Evolutionary conservation across 2,797 vertebrate species (phyloP), one percentile per base, ranked within the genome.

Genomic region (Centroberyx gerrardi): DNA sequence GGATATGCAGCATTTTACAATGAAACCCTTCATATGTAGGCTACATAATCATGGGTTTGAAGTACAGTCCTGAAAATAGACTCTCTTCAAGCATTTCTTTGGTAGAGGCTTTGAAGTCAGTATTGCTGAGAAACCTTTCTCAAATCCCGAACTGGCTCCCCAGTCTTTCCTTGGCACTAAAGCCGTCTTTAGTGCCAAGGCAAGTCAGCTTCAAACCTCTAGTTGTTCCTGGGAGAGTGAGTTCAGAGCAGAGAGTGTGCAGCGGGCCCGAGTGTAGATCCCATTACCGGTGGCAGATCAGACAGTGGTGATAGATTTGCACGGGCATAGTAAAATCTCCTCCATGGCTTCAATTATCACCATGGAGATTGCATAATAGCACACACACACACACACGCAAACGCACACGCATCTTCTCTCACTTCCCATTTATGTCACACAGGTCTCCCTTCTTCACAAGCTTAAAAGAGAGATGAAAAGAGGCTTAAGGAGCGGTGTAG

Each of bases 291-390:
- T 4, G 62, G 48, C 62, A 61, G 76, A 67, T 82, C 69, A 48
- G 63, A 62, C 81, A 12, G 54, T 53, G 1, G 78, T 72, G 82
- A 86, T 74, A 33, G 72, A 83, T 73, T 63, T 56, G 51, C 38
- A 36, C 51, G 40, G 73, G 44, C 76, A 72, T 14, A 2, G 55
- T 62, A 18, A 77, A 58, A 68, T 51, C 22, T 66, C 53, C 46
- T 54, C 46, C 31, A 42, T 61, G 52, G 31, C 70, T 74, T 56
- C 60, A 42, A 33, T 72, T 61, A 51, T 68, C 38, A 22, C 36
- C 49, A 13, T 66, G 49, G 33, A 48, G 31, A 51, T 29, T 51
- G 13, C 33, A 55, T 17, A 40, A 8, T 7, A 15, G 31, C 14
- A 44, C 52, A 42, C n/a, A 62, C 44, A 44, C 2, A 1, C 5